Conservation (phyloP, 2,888 invertebrate species). For the Drosophila sordidapex region DNA sequence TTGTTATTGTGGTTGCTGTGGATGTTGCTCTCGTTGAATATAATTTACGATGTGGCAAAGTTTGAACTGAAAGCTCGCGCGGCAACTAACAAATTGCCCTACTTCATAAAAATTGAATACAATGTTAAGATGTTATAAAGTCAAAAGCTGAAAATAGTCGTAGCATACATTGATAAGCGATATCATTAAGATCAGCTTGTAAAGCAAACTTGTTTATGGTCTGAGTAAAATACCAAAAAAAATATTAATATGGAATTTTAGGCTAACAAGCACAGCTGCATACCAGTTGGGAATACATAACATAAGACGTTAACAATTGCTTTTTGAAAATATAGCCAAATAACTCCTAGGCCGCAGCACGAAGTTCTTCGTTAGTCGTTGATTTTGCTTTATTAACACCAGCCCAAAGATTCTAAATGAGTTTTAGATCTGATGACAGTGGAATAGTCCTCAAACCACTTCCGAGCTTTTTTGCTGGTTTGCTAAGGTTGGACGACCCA, state of each 20-base stretch:
- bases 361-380: neutral
- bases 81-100: slow-evolving; percentile 40
- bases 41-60: slow-evolving; percentile 74
- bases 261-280: neutral
- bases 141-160: neutral
- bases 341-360: neutral
- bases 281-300: neutral
- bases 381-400: neutral
- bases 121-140: slow-evolving; percentile 6
- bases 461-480: neutral
- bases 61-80: slow-evolving; percentile 46
- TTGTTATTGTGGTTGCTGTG: slow-evolving; percentile 24
- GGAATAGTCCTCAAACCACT: neutral
- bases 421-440: neutral
- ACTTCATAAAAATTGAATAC: slow-evolving; percentile 43
- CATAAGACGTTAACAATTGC: neutral
- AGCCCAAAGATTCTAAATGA: neutral
- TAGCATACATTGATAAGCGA: neutral
- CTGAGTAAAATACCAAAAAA: neutral
- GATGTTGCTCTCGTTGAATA: slow-evolving; percentile 42
- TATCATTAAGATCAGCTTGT: neutral
- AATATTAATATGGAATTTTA: neutral
- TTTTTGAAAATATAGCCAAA: neutral
- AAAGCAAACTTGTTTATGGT: neutral
- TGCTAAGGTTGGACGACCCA: neutral